Conservation (phyloP, 2,888 invertebrate genomes). For the Bugulina stolonifera region DNA sequence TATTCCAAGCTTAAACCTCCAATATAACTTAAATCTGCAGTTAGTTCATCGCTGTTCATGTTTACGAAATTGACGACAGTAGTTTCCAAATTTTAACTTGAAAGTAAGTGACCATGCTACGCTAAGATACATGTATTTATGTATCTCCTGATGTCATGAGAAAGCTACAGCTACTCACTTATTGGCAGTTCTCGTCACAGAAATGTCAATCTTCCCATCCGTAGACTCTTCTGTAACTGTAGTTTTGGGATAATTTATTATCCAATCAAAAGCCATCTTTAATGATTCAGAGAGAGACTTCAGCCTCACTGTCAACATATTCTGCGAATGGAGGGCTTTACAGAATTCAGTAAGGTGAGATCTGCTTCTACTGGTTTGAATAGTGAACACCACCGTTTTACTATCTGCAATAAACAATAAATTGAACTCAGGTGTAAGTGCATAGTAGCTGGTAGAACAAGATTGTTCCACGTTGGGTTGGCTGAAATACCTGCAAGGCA, state of each 20-base stretch:
- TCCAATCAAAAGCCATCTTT: conserved; percentile 4
- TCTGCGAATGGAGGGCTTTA: conserved; percentile 2
- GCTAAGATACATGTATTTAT: no score
- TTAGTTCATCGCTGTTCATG: no score
- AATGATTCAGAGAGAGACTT: not conserved
- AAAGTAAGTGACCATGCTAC: no score
- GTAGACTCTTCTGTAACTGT: not conserved
- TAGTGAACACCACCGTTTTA: not conserved
- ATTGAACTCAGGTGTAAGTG: no score
- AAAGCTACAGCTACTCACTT: not conserved
- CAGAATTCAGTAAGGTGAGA: not conserved
- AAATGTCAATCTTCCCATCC: not conserved
- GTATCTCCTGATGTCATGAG: no score
- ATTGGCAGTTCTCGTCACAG: conserved; percentile 1
- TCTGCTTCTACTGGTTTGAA: not conserved
- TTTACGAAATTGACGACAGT: no score
- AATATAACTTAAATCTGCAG: no score
- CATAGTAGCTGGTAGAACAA: no score
- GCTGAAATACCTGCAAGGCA: no score
- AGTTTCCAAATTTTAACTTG: no score
- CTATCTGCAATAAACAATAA: not conserved
- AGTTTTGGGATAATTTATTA: conserved; percentile 9
- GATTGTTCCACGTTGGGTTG: no score
- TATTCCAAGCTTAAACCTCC: no score
- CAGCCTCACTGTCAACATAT: not conserved